Base-by-base conservation (phyloP, 2,888 invertebrate genomes). In the Mactromeris polynyma region DNA sequence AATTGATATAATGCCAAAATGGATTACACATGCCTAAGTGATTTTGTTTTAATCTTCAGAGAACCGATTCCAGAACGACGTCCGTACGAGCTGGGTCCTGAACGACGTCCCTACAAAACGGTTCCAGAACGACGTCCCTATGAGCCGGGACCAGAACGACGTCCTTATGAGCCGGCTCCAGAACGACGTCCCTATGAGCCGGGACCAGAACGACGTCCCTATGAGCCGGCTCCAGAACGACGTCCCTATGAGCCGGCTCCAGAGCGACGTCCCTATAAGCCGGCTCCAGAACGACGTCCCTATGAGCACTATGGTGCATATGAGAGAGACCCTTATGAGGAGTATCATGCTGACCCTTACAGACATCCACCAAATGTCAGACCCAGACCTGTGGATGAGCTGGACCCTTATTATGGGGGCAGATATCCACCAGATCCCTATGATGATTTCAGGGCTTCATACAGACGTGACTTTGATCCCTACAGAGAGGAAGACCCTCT, bases 391-490 rank as follows among this genome's bases (percentile, higher is more conserved):
- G 36, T 36, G 26, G 77, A 78, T 36, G 77, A 78, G 51, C 51
- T 26, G 11, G 80, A 80, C 19, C 85, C 64, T 3, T 64, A 85
- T 21, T 26, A 42, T 40, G 77, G 86, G 17, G 36, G 77, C 40
- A 51, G 77, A 31, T 78, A 82, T 78, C 73, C 73, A 36, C 73
- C 73, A 17, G 73, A 73, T 11, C 73, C 26, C 19, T 73, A 33
- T 14, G 81, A 40, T 19, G 88, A 88, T 78, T 88, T 88, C 40
- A 73, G 77, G 26, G 82, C 33, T n/a, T 73, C 85, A 21, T 90
- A 88, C 77, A 84, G 87, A 69, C 69, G 83, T 7, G 77, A 84
- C n/a, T 90, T 87, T 85, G 88, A 90, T 36, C 88, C 86, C 0
- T 82, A 85, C 42, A 40, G 86, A 58, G 46, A 14, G 0, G 86